Evolutionary conservation across 2,113 vertebrate species (phyloP), one percentile per base, ranked within the genome.

Genomic region (Gorsachius goisagi): DNA sequence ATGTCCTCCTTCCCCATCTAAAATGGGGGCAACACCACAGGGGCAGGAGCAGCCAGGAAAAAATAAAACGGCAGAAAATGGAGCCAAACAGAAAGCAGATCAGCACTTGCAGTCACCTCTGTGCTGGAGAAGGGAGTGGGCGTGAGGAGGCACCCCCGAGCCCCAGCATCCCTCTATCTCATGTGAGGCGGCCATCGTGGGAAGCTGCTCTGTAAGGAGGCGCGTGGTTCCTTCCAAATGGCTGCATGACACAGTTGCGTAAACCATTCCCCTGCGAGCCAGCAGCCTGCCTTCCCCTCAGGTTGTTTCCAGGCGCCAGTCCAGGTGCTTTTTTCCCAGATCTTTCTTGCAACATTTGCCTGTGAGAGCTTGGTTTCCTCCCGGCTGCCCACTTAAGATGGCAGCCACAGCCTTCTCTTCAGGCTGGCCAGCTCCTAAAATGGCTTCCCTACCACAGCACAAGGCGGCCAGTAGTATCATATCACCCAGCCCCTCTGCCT

Each of bases 401-500:
- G 60, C 1, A 1, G 49, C 53, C 50, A 32, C 33, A 71, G 37
- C 21, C 24, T 64, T 53, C 15, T 14, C 26, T 81, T 9, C 1
- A 5, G 21, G 37, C 50, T 53, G n/a, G 5, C 37, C 0, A 0
- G 9, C 28, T 84, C 49, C 59, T 35, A 17, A 58, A 58, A 47
- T 17, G 22, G 18, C 33, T 47, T 69, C n/a, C 24, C 50, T 19
- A 9, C 19, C 5, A 6, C 41, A 23, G 14, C 16, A 21, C 2
- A 12, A 81, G 37, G 52, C 2, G 1, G 8, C 24, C 17, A 4
- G 15, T 7, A 9, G 47, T 32, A 49, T 18, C 5, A 0, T 6
- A 17, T 64, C 75, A 50, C 15, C 39, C 3, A 3, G 17, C 11
- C 33, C 52, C 39, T 37, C 81, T 55, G 49, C 23, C 17, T 37